A percentile compares a stretch with the other conserved stretches of the same genome.
Evolutionary conservation across 2,113 vertebrate species (phyloP).

Genomic region (Motacilla tschutschensis): DNA sequence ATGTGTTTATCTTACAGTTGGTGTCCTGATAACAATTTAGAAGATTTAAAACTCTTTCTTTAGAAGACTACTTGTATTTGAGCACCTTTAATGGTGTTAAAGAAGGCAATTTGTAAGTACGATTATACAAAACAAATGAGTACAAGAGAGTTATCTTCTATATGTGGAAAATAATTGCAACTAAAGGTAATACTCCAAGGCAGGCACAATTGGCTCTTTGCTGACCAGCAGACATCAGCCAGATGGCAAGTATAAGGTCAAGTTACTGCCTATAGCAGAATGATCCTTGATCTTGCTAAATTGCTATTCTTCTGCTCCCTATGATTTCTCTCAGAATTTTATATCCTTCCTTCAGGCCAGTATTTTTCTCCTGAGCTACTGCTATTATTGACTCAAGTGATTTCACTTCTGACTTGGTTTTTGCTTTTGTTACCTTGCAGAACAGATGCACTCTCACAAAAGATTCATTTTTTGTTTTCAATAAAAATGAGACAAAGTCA

Average conservation of each 20-base stretch:
- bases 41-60: background rate
- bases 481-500: background rate
- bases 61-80: background rate
- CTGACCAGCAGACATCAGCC: background rate
- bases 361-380: constrained; percentile 1
- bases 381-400: background rate
- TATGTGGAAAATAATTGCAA: background rate
- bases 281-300: constrained; percentile 14
- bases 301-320: background rate
- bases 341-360: background rate
- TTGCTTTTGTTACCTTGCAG: background rate
- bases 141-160: background rate
- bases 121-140: background rate
- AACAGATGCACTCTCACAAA: background rate
- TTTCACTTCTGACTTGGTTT: constrained; percentile 13
- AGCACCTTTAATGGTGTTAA: background rate
- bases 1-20: background rate
- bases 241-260: background rate
- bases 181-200: background rate
- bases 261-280: background rate
- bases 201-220: background rate
- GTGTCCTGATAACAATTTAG: background rate
- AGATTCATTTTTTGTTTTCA: background rate
- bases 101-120: background rate
- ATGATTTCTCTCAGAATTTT: constrained; percentile 5